Percentiles rank a stretch among this genome's conserved stretches.
Conservation (phyloP, 2,113 vertebrate genomes). For the Corythornis cristatus region DNA sequence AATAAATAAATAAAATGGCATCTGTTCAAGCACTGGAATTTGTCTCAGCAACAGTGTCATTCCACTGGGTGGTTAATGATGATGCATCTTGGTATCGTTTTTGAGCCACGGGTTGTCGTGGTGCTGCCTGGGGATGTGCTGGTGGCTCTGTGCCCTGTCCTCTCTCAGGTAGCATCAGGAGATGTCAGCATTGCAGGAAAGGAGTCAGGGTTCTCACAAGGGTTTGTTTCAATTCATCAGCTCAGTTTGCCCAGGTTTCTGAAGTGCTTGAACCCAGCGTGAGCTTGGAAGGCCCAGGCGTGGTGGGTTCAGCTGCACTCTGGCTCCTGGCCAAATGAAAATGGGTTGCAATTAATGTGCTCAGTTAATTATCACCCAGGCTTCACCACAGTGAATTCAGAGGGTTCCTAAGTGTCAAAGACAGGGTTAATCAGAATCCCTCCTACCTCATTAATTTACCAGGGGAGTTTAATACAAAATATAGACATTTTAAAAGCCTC, state of each 20-base stretch:
- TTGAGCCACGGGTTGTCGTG: not conserved
- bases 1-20: constrained; percentile 24
- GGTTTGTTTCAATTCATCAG: not conserved
- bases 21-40: not conserved
- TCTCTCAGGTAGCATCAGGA: not conserved
- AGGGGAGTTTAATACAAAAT: not conserved
- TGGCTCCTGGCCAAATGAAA: not conserved
- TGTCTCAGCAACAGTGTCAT: constrained; percentile 30
- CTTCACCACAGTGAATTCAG: not conserved
- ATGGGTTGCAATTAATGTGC: not conserved
- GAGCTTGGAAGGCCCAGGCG: not conserved
- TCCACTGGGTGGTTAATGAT: not conserved
- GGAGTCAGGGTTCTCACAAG: not conserved
- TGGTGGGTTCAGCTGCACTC: not conserved
- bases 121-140: not conserved
- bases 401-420: not conserved
- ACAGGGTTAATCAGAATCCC: not conserved
- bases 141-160: not conserved
- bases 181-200: not conserved
- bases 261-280: not conserved
- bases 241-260: not conserved
- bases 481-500: not conserved
- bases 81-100: not conserved
- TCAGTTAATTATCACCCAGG: not conserved
- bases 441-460: not conserved